A percentile compares a stretch with the other conserved stretches of the same genome.
phyloP scores from a whole-genome alignment of 2,888 invertebrate genomes.

The Latrodectus elegans region DNA sequence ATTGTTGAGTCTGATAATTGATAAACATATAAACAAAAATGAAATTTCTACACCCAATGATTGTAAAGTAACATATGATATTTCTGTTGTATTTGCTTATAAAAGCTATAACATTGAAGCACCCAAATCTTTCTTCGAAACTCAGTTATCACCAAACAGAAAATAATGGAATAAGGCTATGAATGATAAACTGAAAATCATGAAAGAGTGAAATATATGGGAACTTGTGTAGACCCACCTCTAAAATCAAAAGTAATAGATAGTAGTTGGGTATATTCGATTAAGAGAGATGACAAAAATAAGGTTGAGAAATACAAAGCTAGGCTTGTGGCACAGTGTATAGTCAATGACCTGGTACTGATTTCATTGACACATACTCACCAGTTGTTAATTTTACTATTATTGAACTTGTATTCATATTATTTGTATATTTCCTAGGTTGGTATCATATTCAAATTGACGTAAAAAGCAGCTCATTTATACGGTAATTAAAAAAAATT shows the following conservation, averaged over 20 bases:
- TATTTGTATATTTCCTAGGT: slow-evolving; percentile 1
- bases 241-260: background rate
- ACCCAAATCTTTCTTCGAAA: no score
- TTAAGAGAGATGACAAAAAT: slow-evolving; percentile 2
- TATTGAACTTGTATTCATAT: background rate
- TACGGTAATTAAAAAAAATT: background rate
- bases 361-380: background rate
- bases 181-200: background rate
- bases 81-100: no score
- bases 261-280: background rate
- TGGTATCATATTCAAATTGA: background rate
- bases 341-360: background rate
- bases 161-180: no score
- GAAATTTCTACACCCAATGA: no score
- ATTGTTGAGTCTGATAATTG: no score
- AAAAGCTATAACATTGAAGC: no score
- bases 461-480: background rate
- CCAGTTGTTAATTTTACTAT: background rate
- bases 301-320: background rate
- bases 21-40: no score
- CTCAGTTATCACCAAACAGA: no score
- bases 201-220: background rate
- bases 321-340: background rate
- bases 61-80: no score
- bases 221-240: background rate